Percentiles rank a stretch among this genome's conserved stretches.
Conservation (phyloP, 2,797 vertebrate genomes). For the Spheniscus humboldti region DNA sequence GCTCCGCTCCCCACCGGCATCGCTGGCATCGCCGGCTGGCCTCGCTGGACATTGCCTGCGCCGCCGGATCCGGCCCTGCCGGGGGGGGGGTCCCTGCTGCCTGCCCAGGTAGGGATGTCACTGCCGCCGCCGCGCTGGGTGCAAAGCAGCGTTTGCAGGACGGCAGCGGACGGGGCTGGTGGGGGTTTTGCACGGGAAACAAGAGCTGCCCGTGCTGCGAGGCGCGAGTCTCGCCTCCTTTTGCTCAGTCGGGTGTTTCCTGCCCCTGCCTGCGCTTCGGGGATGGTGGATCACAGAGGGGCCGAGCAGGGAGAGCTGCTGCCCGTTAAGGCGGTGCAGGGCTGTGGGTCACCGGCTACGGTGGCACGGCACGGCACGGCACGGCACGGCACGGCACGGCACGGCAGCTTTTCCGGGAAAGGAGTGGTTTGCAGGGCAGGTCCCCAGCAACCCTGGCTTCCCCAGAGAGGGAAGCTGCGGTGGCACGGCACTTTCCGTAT, state of each 20-base stretch:
- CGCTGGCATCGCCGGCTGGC: neutral
- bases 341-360: neutral
- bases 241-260: neutral
- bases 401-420: neutral
- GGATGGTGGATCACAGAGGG: accelerated
- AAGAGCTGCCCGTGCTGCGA: neutral
- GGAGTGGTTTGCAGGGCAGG: neutral
- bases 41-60: neutral
- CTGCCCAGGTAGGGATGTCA: neutral
- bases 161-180: too few relatives aligned
- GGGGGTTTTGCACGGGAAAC: neutral
- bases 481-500: neutral
- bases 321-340: neutral
- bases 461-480: neutral
- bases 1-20: neutral
- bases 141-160: neutral
- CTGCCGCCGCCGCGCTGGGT: neutral
- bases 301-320: neutral
- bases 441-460: neutral
- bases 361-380: neutral
- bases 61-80: neutral
- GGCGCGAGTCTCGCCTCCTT: too few relatives aligned
- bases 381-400: neutral
- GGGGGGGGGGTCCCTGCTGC: neutral
- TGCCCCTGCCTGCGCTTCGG: neutral